Evolutionary conservation across 35 echinoderm and acorn worm genomes (phyloP).

Genomic region (Apostichopus parvimensis): DNA sequence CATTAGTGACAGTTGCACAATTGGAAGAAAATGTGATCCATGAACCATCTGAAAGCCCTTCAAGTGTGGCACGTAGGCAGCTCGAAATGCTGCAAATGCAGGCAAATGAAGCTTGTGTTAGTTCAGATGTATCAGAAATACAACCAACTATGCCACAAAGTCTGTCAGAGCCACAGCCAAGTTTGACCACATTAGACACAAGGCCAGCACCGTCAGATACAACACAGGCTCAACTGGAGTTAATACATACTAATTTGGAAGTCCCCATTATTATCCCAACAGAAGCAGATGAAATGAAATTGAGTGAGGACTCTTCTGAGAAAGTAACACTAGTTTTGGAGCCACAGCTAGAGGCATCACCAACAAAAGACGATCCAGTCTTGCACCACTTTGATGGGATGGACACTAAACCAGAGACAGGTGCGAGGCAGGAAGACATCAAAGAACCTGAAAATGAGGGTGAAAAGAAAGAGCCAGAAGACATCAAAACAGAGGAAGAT

Average conservation of each 20-base stretch:
- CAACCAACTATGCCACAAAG: not conserved
- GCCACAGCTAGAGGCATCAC: not conserved
- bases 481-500: not conserved
- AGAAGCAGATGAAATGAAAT: not conserved
- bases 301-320: not conserved
- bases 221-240: not conserved
- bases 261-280: not conserved
- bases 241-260: not conserved
- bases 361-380: not conserved
- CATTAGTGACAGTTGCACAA: constrained; percentile 21
- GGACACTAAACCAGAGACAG: not conserved
- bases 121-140: not conserved
- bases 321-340: not conserved
- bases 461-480: not conserved
- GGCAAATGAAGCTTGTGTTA: not conserved
- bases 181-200: not conserved
- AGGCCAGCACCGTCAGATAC: not conserved
- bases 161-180: not conserved
- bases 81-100: not conserved
- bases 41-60: not conserved
- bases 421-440: not conserved
- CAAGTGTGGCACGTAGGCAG: not conserved
- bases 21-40: constrained; percentile 4
- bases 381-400: not conserved
- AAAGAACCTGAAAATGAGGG: not conserved